Base-by-base conservation (phyloP, 2,113 vertebrate species). In the Prolemur simus region DNA sequence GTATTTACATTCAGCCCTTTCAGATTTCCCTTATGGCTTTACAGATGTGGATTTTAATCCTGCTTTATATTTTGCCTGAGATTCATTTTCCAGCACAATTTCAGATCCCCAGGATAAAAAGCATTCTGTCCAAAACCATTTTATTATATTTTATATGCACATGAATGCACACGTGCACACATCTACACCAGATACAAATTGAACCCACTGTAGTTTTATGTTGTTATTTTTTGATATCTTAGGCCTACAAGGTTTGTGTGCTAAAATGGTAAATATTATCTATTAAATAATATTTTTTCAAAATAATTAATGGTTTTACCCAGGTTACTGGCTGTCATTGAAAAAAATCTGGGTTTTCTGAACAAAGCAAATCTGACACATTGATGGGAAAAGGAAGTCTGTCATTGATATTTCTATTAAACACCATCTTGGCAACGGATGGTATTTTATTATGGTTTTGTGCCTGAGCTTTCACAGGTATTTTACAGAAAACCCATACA, bases 1-100 rank as follows among this genome's bases (percentile, higher is more conserved):
- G 27, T 81, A 45, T 89, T 77, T 95, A 78, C 8, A 9, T 83
- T 76, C 56, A 96, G 66, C 63, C 45, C 69, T 89, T 91, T 78
- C 68, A 94, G 68, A 83, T 97, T 94, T 97, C 64, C 96, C 82
- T 94, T 37, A 37, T n/a, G 20, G 2, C 87, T 92, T 86, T 94
- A 60, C 64, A 93, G 47, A 86, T 86, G 54, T 58, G 42, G n/a
- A 84, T 93, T 97, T 97, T 97, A 97, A 97, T 97, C 83, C 84
- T 94, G 42, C 85, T 95, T 97, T 96, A 58, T 91, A 45, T 86
- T 97, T 96, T 93, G 56, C 71, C 88, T 39, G 25, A 88, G 68
- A 89, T 96, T 96, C 80, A 66, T 85, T 96, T 96, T 74, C 71
- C 15, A 76, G 60, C 8, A 29, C 52, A 89, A 87, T 95, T 77